Conservation (phyloP, 2,113 vertebrate species). For the Scytalopus superciliaris region DNA sequence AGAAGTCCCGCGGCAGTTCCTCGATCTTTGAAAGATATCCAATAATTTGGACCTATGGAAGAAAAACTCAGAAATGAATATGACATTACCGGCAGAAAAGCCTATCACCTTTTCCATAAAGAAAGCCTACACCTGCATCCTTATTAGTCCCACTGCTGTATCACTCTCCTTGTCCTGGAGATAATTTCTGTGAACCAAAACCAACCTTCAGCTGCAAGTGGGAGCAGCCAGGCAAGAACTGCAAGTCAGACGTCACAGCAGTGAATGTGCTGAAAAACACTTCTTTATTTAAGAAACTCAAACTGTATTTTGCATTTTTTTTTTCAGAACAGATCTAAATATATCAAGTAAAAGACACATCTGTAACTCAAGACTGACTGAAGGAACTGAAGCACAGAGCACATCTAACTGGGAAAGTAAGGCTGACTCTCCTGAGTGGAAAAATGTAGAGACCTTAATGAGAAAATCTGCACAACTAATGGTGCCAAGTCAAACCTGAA, state of each 20-base stretch:
- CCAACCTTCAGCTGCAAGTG: background rate
- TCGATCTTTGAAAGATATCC: background rate
- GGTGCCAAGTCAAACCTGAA: background rate
- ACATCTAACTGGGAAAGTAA: background rate
- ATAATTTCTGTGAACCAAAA: background rate
- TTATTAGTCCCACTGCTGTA: background rate
- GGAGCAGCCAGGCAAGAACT: background rate
- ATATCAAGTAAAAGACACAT: background rate
- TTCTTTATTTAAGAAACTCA: background rate
- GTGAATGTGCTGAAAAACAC: background rate
- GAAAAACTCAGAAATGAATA: background rate
- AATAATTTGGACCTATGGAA: rapidly evolving
- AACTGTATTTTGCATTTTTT: background rate
- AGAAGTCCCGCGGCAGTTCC: background rate
- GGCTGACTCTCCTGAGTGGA: background rate
- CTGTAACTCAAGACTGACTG: background rate
- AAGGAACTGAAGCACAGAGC: background rate
- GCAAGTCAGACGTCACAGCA: background rate
- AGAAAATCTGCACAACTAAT: background rate
- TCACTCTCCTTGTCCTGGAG: background rate
- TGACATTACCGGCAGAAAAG: background rate
- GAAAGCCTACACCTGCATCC: background rate
- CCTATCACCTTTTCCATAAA: background rate
- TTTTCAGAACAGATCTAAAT: background rate
- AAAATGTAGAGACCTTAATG: background rate